Evolutionary conservation across 2,797 vertebrate species (phyloP).

Genomic region (Coregonus suidteri): DNA sequence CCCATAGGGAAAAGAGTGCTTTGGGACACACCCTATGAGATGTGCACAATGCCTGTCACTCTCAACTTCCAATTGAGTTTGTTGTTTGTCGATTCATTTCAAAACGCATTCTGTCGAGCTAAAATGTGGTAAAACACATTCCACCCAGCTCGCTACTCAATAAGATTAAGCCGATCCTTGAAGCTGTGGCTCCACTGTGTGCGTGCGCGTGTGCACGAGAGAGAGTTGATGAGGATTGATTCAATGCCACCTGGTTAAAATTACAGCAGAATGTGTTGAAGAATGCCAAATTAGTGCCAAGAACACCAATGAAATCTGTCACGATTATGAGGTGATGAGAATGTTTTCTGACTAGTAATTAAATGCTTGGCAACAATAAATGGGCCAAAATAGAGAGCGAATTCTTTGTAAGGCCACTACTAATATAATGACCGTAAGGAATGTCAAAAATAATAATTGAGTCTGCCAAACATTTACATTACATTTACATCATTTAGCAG

Average conservation of each 20-base stretch:
- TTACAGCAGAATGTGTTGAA: slow-evolving; percentile 34
- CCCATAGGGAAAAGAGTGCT: background rate
- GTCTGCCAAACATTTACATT: background rate
- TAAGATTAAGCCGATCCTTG: slow-evolving; percentile 50
- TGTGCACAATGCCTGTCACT: too few relatives aligned
- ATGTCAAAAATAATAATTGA: background rate
- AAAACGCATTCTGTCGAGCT: slow-evolving; percentile 59
- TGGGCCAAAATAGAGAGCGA: background rate
- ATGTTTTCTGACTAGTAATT: slow-evolving; percentile 29
- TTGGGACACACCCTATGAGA: too few relatives aligned
- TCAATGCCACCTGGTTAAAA: slow-evolving; percentile 40
- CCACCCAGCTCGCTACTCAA: slow-evolving; percentile 46
- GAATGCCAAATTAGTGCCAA: slow-evolving; percentile 22
- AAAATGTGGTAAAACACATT: slow-evolving; percentile 47
- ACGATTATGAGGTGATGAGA: slow-evolving; percentile 24
- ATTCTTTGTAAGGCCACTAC: background rate
- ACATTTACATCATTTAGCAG: too few relatives aligned
- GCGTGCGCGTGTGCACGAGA: background rate
- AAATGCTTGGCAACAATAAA: slow-evolving; percentile 2
- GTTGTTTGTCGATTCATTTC: background rate
- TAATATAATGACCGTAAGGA: background rate
- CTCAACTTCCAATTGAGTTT: background rate
- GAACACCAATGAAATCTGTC: slow-evolving; percentile 25
- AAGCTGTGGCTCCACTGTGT: background rate
- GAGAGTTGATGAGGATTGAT: slow-evolving; percentile 27